These are phyloP conservation scores for Drosophila malerkotliana DNA, from an alignment of 1,140 invertebrate genomes.

Conservation along the genomic window DNA sequence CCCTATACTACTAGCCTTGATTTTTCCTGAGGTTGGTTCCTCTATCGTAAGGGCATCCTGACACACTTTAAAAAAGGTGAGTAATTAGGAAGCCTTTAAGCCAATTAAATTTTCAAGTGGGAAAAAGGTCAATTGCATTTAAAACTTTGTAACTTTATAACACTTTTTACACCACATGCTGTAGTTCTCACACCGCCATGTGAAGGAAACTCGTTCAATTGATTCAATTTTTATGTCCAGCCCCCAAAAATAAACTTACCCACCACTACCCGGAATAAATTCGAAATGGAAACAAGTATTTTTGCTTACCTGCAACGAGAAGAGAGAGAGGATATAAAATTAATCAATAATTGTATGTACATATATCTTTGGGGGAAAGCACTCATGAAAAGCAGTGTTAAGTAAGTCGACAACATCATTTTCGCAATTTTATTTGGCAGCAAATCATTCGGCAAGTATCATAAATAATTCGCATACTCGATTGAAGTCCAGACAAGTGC, in stretches of 20 bases:
- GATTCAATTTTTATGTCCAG: constrained; percentile 25
- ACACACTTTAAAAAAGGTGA: not conserved
- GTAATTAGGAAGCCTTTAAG: not conserved
- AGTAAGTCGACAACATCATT: constrained; percentile 35
- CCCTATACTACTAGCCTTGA: not conserved
- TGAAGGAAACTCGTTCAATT: constrained; percentile 26
- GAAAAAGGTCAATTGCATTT: not conserved
- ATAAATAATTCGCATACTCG: constrained; percentile 57
- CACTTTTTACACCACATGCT: constrained; percentile 11
- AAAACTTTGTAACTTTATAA: not conserved
- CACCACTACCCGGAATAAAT: not conserved
- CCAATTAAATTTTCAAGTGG: not conserved
- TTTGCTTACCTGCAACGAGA: constrained; percentile 69
- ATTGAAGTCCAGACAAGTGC: constrained; percentile 51
- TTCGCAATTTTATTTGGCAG: constrained; percentile 51
- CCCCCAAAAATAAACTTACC: constrained; percentile 47
- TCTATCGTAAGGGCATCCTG: not conserved
- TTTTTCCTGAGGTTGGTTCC: not conserved
- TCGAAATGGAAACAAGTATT: constrained; percentile 32
- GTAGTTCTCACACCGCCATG: constrained; percentile 16
- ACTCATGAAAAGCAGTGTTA: constrained; percentile 22
- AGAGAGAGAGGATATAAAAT: constrained; percentile 31
- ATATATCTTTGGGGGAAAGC: constrained; percentile 24
- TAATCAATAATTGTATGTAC: constrained; percentile 60
- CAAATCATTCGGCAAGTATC: constrained; percentile 62